Percentiles rank a stretch among this genome's conserved stretches.
phyloP scores from a whole-genome alignment of 2,888 invertebrate genomes.

The Dryocosmus kuriphilus region DNA sequence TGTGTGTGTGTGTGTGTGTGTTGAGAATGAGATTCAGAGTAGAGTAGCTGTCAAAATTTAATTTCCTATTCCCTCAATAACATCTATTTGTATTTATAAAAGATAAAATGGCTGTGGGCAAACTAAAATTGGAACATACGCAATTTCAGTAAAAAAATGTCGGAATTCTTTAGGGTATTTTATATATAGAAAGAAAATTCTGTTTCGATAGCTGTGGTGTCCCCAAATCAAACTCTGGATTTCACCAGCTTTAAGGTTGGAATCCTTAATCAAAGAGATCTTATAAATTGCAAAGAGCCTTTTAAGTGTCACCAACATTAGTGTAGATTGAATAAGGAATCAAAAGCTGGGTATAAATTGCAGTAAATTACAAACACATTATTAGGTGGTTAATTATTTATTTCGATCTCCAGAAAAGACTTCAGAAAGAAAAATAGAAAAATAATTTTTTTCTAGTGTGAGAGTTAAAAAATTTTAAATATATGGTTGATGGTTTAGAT shows the following conservation, averaged over 20 bases:
- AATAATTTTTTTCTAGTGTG: too few relatives aligned
- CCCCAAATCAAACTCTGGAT: not conserved
- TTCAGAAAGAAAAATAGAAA: not conserved
- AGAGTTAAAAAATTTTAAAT: not conserved
- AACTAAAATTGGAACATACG: not conserved
- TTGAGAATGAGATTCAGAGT: too few relatives aligned
- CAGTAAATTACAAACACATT: not conserved
- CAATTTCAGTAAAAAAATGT: not conserved
- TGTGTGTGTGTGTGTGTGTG: too few relatives aligned
- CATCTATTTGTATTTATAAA: too few relatives aligned
- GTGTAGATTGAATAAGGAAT: not conserved
- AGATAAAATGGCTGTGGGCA: not conserved
- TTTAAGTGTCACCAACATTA: conserved; percentile 1
- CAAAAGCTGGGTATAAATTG: not conserved
- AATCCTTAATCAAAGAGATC: not conserved
- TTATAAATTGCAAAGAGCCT: not conserved
- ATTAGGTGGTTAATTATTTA: too few relatives aligned
- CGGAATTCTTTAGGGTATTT: not conserved
- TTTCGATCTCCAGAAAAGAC: too few relatives aligned
- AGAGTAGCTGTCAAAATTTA: not conserved
- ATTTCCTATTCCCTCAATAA: not conserved
- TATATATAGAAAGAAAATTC: not conserved
- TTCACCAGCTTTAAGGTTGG: conserved; percentile 31
- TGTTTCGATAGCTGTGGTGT: not conserved
- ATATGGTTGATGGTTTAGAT: too few relatives aligned